phyloP scores from a whole-genome alignment of 92 coral and sea anemone genomes.

The Ricordea florida region DNA sequence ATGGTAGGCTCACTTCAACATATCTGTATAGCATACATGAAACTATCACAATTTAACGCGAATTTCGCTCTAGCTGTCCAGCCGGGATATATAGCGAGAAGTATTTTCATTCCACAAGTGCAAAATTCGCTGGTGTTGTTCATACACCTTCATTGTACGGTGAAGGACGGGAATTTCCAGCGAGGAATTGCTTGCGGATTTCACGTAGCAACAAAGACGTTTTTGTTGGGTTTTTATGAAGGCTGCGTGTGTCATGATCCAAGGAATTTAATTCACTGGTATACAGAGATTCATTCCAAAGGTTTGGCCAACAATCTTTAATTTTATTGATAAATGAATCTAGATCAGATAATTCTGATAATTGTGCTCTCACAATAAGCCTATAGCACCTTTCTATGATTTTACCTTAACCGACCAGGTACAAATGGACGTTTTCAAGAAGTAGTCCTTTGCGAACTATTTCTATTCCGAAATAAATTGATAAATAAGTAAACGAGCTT shows the following conservation, averaged over 20 bases:
- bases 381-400: too few relatives aligned
- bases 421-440: too few relatives aligned
- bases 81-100: conserved; percentile 40
- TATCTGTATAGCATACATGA: conserved; percentile 51
- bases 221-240: conserved; percentile 53
- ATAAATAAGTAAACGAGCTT: too few relatives aligned
- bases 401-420: too few relatives aligned
- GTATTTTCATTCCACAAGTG: conserved; percentile 3
- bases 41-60: conserved; percentile 24
- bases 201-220: conserved; percentile 21
- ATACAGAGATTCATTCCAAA: conserved; percentile 43
- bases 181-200: conserved; percentile 61
- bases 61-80: conserved; percentile 55
- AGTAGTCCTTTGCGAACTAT: too few relatives aligned
- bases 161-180: conserved; percentile 55
- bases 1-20: conserved; percentile 45
- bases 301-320: conserved; percentile 8
- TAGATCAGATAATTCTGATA: too few relatives aligned
- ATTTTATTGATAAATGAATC: too few relatives aligned
- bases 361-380: too few relatives aligned
- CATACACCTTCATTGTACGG: conserved; percentile 34
- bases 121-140: conserved; percentile 23
- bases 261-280: conserved; percentile 44
- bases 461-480: too few relatives aligned
- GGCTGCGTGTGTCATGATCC: conserved; percentile 61